Conservation (phyloP, 2,797 vertebrate genomes). For the Scleropages formosus region DNA sequence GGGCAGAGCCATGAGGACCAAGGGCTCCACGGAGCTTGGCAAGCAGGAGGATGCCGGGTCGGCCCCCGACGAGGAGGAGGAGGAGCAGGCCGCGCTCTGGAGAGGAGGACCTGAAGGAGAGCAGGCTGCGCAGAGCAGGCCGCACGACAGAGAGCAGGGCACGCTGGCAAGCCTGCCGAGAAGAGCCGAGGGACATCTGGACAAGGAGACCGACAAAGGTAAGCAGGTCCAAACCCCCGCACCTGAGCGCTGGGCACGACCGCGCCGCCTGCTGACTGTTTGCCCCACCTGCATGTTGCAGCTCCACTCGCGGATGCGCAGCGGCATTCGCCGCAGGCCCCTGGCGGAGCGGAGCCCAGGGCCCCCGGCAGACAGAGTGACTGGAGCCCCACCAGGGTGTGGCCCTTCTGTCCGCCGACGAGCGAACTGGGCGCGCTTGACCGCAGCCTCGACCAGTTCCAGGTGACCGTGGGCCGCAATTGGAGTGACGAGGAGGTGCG, state of each 20-base stretch:
- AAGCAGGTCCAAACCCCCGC: slow-evolving; percentile 35
- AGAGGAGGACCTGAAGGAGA: slow-evolving; percentile 49
- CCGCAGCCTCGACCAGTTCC: slow-evolving; percentile 68
- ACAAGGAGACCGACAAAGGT: slow-evolving; percentile 71
- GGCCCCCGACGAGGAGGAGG: slow-evolving; percentile 32
- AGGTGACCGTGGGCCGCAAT: slow-evolving; percentile 78
- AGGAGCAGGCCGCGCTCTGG: slow-evolving; percentile 34
- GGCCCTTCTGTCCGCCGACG: slow-evolving; percentile 41
- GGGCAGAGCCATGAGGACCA: slow-evolving; percentile 61
- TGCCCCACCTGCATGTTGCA: too few relatives aligned
- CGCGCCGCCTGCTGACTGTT: too few relatives aligned
- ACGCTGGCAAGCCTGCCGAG: background rate
- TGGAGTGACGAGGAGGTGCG: slow-evolving; percentile 85
- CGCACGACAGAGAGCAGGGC: slow-evolving; percentile 13
- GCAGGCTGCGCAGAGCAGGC: background rate
- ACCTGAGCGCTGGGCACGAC: background rate
- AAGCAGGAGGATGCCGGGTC: slow-evolving; percentile 49
- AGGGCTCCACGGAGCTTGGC: slow-evolving; percentile 53
- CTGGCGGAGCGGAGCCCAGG: background rate
- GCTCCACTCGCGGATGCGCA: background rate
- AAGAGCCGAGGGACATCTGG: background rate
- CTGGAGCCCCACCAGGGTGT: background rate
- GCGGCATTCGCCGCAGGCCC: slow-evolving; percentile 1
- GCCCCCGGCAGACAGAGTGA: background rate
- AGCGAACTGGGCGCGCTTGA: slow-evolving; percentile 57